A percentile compares a stretch with the other conserved stretches of the same genome.
Conservation (phyloP, 2,888 invertebrate genomes). For the Alentia gelatinosa region DNA sequence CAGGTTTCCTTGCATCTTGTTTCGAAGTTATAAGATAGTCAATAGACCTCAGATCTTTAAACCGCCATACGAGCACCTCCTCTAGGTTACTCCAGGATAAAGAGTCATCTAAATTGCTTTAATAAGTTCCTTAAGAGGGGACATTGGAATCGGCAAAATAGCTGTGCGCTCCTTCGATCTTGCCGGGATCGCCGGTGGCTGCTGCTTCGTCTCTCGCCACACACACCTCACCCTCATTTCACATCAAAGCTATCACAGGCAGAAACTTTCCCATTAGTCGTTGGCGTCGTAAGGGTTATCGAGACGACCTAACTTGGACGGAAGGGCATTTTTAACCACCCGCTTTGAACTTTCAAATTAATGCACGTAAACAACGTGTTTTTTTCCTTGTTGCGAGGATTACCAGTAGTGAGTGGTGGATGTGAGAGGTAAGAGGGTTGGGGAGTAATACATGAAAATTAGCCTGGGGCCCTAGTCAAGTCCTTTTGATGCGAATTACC, state of each 20-base stretch:
- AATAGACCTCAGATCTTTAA: no score
- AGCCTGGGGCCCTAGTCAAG: neutral
- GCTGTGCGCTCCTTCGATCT: neutral
- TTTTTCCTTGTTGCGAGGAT: neutral
- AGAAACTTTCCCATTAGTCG: constrained; percentile 2
- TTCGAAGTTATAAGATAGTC: no score
- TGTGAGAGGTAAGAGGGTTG: no score
- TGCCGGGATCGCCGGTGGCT: no score
- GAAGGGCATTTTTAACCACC: neutral
- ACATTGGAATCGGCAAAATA: no score
- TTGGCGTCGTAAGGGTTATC: neutral
- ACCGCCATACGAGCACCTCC: no score
- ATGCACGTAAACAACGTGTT: neutral
- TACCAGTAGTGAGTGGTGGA: neutral
- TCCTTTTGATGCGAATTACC: neutral
- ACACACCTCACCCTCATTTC: neutral
- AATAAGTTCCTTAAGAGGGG: no score
- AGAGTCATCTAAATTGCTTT: no score
- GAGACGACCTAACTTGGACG: neutral
- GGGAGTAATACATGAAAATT: neutral
- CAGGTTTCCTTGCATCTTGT: no score
- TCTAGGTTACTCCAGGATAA: no score
- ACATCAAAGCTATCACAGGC: neutral
- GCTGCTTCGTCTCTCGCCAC: no score
- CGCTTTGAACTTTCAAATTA: neutral